phyloP scores from a whole-genome alignment of 2,888 invertebrate genomes.

The Alsophila aescularia region DNA sequence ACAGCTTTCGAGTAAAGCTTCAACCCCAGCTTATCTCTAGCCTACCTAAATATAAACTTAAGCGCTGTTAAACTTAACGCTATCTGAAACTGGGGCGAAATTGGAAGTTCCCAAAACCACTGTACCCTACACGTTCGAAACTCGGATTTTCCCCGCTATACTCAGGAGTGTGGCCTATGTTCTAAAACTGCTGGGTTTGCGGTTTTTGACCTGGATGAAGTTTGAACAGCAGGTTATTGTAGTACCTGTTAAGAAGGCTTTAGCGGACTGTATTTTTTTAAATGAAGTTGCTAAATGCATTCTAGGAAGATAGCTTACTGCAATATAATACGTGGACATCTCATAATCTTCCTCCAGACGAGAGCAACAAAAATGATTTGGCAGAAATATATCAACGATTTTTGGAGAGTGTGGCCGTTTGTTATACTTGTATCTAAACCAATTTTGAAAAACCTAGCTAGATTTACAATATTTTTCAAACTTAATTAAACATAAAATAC shows the following conservation, averaged over 20 bases:
- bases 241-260: neutral
- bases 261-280: neutral
- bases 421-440: no score
- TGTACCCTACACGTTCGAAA: neutral
- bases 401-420: no score
- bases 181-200: constrained; percentile 17
- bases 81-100: constrained; percentile 9
- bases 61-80: constrained; percentile 10
- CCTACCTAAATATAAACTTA: constrained; percentile 9
- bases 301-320: no score
- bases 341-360: no score
- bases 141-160: neutral
- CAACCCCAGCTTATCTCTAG: constrained; percentile 6
- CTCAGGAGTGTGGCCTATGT: constrained; percentile 1
- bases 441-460: no score
- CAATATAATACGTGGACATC: no score
- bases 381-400: no score
- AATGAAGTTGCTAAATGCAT: no score
- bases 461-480: no score
- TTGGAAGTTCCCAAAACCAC: neutral
- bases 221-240: neutral
- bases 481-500: no score
- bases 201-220: constrained; percentile 13
- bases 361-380: no score
- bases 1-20: neutral